Conservation (phyloP, 1,140 invertebrate genomes). For the Odontomachus brunneus region DNA sequence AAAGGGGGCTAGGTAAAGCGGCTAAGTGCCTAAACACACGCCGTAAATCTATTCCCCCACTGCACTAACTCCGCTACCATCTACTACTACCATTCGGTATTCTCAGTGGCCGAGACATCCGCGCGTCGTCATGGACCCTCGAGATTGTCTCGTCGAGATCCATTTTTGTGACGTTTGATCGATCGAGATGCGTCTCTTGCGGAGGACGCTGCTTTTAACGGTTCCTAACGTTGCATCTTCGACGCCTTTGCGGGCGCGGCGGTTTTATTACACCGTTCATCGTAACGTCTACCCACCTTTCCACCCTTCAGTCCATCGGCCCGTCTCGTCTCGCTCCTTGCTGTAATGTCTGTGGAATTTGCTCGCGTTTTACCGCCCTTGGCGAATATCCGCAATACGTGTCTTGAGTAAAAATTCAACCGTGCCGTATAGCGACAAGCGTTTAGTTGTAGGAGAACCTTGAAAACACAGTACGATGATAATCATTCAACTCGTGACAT, state of each 20-base stretch:
- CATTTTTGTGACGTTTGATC: slow-evolving; percentile 74
- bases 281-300: slow-evolving; percentile 28
- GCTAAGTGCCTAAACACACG: slow-evolving; percentile 83
- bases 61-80: slow-evolving; percentile 1
- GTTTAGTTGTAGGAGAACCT: too few relatives aligned
- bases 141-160: slow-evolving; percentile 46
- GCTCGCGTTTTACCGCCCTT: slow-evolving; percentile 34
- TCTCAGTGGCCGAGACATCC: slow-evolving; percentile 3
- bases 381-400: slow-evolving; percentile 39
- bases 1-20: slow-evolving; percentile 78
- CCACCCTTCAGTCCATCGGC: background rate
- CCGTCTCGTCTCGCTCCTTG: background rate
- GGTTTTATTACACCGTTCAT: slow-evolving; percentile 25
- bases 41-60: slow-evolving; percentile 80
- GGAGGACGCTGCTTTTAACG: slow-evolving; percentile 71
- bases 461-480: too few relatives aligned
- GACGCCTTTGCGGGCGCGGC: background rate
- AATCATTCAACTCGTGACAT: too few relatives aligned
- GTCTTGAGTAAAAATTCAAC: slow-evolving; percentile 27
- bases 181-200: slow-evolving; percentile 71
- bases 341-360: slow-evolving; percentile 35
- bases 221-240: slow-evolving; percentile 72
- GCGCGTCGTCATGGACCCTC: slow-evolving; percentile 8
- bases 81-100: background rate
- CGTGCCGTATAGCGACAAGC: background rate